Evolutionary conservation across 2,888 invertebrate species (phyloP).

Genomic region (Unio delphinus): DNA sequence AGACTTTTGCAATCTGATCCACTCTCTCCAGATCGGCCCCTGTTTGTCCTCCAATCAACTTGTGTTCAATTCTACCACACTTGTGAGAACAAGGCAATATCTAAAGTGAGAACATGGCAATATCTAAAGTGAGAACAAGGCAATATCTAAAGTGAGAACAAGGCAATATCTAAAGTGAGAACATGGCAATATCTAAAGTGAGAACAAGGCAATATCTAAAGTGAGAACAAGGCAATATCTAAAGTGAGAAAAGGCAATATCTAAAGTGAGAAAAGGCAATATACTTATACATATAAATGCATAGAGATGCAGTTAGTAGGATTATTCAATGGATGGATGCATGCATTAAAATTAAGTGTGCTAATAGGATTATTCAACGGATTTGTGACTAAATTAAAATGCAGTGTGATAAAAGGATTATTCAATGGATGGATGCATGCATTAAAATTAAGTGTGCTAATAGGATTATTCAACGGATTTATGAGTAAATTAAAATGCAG

Average conservation of each 20-base stretch:
- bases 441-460: too few species aligned
- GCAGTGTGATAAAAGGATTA: too few species aligned
- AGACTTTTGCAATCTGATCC: conserved; percentile 35
- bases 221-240: conserved; percentile 18
- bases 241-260: conserved; percentile 51
- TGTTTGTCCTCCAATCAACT: conserved; percentile 55
- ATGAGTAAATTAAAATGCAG: too few species aligned
- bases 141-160: conserved; percentile 31
- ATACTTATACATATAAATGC: too few species aligned
- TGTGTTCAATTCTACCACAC: conserved; percentile 62
- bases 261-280: conserved; percentile 10
- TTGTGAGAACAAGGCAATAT: conserved; percentile 57
- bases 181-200: conserved; percentile 46
- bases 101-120: conserved; percentile 11
- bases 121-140: conserved; percentile 41
- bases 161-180: conserved; percentile 31
- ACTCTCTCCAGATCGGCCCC: conserved; percentile 58
- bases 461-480: too few species aligned
- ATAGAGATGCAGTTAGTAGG: too few species aligned
- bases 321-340: too few species aligned
- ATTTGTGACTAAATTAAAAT: too few species aligned
- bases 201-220: neutral
- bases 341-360: too few species aligned
- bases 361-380: too few species aligned
- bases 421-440: too few species aligned